Conservation (phyloP, 2,888 invertebrate species). For the Kryphioiulus occultus region DNA sequence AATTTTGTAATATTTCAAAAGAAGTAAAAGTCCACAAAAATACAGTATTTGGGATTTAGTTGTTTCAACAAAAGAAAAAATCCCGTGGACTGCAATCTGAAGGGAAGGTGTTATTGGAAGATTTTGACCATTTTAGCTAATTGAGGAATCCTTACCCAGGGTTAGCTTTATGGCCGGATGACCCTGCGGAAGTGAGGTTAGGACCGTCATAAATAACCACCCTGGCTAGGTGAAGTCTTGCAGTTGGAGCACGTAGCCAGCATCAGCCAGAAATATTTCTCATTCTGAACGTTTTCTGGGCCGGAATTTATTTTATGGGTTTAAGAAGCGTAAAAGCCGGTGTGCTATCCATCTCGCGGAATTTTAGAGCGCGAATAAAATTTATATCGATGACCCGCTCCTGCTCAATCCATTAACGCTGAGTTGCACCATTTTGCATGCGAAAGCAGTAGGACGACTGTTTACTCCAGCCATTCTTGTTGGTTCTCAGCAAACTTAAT, state of each 20-base stretch:
- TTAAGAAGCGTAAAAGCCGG: slow-evolving; percentile 28
- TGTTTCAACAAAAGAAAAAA: no score
- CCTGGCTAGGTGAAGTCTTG: not conserved
- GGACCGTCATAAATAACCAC: not conserved
- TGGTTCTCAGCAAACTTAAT: not conserved
- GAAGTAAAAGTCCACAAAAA: no score
- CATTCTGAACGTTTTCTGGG: not conserved
- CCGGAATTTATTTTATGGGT: slow-evolving; percentile 33
- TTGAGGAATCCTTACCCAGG: not conserved
- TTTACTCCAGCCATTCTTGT: slow-evolving; percentile 12
- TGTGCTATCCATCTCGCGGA: slow-evolving; percentile 9
- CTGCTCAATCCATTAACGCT: not conserved
- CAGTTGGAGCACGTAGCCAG: not conserved
- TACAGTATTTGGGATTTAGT: no score
- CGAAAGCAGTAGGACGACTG: not conserved
- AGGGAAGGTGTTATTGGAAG: no score
- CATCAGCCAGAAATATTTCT: slow-evolving; percentile 3
- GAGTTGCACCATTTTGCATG: not conserved
- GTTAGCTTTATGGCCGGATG: not conserved
- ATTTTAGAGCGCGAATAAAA: slow-evolving; percentile 24
- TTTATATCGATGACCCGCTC: slow-evolving; percentile 22
- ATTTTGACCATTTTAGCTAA: not conserved
- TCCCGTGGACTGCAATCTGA: no score
- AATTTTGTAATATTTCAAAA: no score
- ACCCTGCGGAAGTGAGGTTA: not conserved